Percentiles rank a stretch among this genome's conserved stretches.
phyloP scores from a whole-genome alignment of 2,888 invertebrate species.

The Polylopha cassiicola region DNA sequence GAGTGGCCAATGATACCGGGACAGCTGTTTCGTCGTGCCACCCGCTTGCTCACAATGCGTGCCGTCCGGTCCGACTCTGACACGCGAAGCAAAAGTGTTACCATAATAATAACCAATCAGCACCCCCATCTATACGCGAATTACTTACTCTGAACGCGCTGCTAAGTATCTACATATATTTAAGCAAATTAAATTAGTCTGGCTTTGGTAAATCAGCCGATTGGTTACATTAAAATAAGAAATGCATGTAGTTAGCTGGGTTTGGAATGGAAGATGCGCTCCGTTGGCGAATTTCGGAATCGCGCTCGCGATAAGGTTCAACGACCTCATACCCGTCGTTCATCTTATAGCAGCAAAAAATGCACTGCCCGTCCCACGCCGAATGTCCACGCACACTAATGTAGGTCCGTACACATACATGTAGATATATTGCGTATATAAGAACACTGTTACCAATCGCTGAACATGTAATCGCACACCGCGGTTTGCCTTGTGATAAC shows the following conservation, averaged over 20 bases:
- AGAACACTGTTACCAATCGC: constrained; percentile 58
- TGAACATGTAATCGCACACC: constrained; percentile 55
- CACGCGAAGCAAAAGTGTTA: constrained; percentile 36
- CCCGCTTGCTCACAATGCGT: constrained; percentile 55
- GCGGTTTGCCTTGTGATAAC: constrained; percentile 51
- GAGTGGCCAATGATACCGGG: constrained; percentile 45
- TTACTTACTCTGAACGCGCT: neutral
- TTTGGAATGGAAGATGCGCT: constrained; percentile 50
- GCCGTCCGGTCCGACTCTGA: constrained; percentile 34
- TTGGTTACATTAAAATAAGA: too few relatives aligned
- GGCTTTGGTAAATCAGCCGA: too few relatives aligned
- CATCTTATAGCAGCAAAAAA: constrained; percentile 72
- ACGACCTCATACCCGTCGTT: constrained; percentile 52
- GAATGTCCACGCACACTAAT: constrained; percentile 61
- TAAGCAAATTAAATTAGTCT: too few relatives aligned
- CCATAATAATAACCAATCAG: constrained; percentile 29
- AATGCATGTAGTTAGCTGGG: too few relatives aligned
- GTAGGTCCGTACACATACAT: constrained; percentile 38
- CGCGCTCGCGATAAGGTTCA: constrained; percentile 63
- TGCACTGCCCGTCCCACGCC: constrained; percentile 73
- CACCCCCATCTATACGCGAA: constrained; percentile 1
- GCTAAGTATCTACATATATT: neutral
- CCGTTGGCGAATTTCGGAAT: constrained; percentile 62
- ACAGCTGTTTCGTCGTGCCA: constrained; percentile 47
- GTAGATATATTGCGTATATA: constrained; percentile 40